Conservation (phyloP, 2,888 invertebrate species). For the Troglohyphantes excavatus region DNA sequence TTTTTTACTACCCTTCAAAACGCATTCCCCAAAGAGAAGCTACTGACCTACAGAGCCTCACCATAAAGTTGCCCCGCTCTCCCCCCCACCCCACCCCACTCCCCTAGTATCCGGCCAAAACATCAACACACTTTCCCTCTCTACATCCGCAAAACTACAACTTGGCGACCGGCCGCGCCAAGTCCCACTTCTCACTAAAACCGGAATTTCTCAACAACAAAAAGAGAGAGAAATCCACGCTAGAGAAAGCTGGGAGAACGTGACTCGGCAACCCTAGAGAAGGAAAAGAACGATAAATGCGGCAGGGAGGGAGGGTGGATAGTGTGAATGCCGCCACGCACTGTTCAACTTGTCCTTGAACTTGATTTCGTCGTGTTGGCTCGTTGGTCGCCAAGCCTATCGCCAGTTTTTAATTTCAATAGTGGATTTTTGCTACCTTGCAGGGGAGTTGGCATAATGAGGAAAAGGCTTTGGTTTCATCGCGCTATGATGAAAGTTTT, state of each 20-base stretch:
- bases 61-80: conserved; percentile 57
- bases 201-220: conserved; percentile 48
- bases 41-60: conserved; percentile 72
- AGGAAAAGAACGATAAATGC: conserved; percentile 54
- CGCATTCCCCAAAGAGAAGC: conserved; percentile 42
- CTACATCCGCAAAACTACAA: conserved; percentile 17
- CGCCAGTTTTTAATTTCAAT: conserved; percentile 22
- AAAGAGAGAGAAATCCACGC: not conserved
- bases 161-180: conserved; percentile 34
- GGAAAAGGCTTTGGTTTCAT: not conserved
- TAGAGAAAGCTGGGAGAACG: conserved; percentile 40
- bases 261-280: conserved; percentile 56
- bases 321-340: conserved; percentile 75
- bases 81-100: conserved; percentile 37
- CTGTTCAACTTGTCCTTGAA: conserved; percentile 74
- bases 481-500: too few relatives aligned
- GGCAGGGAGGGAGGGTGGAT: conserved; percentile 23
- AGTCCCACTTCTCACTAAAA: conserved; percentile 43
- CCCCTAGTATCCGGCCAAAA: conserved; percentile 60
- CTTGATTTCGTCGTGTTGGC: conserved; percentile 72
- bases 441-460: not conserved
- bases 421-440: not conserved
- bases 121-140: conserved; percentile 61
- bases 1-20: conserved; percentile 21
- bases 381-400: conserved; percentile 57